These are phyloP conservation scores for Calidris pugnax DNA, from an alignment of 2,113 vertebrate genomes.

Conservation along the genomic window DNA sequence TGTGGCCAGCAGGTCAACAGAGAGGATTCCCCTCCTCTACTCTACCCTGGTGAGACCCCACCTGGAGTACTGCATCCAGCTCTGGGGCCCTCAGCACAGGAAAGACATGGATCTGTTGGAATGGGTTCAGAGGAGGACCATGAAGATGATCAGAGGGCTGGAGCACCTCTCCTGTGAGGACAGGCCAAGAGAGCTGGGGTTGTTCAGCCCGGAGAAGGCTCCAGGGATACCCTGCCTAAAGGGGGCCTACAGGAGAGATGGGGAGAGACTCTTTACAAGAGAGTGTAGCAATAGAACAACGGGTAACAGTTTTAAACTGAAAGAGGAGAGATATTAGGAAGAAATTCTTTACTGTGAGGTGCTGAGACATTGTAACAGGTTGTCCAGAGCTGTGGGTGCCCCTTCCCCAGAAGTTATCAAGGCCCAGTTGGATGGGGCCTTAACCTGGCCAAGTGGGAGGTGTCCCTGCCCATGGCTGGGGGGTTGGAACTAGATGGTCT, in stretches of 20 bases:
- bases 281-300: neutral
- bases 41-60: neutral
- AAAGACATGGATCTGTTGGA: neutral
- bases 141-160: neutral
- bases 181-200: neutral
- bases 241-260: neutral
- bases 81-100: neutral
- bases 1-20: neutral
- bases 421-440: neutral
- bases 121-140: neutral
- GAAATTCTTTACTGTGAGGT: neutral
- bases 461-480: neutral
- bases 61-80: neutral
- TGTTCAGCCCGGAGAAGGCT: neutral
- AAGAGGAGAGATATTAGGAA: neutral
- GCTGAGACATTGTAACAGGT: neutral
- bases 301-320: neutral
- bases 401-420: neutral
- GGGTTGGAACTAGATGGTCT: neutral
- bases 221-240: neutral
- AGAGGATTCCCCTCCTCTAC: neutral
- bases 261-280: neutral
- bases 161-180: neutral
- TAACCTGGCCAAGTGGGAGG: neutral
- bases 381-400: neutral